Conservation (phyloP, 1,140 invertebrate species). For the Heliconius eleuchia region DNA sequence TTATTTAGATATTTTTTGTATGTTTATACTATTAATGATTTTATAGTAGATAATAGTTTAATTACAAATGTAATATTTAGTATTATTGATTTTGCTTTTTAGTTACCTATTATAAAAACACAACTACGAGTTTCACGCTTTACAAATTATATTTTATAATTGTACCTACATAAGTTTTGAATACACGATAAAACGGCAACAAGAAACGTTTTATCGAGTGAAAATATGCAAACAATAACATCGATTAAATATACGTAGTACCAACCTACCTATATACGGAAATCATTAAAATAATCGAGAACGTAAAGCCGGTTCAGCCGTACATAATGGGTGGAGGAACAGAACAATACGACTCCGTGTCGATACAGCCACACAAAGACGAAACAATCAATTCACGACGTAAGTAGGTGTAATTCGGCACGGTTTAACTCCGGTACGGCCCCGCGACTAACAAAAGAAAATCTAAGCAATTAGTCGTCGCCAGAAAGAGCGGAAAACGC, state of each 20-base stretch:
- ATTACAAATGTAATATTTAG: neutral
- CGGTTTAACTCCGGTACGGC: constrained; percentile 66
- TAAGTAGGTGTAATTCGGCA: constrained; percentile 79
- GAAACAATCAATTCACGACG: constrained; percentile 78
- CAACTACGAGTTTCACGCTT: too few relatives aligned
- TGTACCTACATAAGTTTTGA: neutral
- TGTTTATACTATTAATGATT: neutral
- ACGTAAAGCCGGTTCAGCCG: constrained; percentile 68
- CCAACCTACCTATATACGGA: constrained; percentile 35
- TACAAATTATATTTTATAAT: too few relatives aligned
- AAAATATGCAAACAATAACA: constrained; percentile 13
- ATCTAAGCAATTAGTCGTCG: constrained; percentile 81
- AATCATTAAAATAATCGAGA: constrained; percentile 68
- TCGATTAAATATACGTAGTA: constrained; percentile 42
- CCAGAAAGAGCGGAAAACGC: constrained; percentile 80
- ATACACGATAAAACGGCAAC: neutral
- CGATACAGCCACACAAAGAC: constrained; percentile 76
- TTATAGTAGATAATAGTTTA: neutral
- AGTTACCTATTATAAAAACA: too few relatives aligned
- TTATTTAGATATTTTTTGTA: neutral
- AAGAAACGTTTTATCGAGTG: neutral
- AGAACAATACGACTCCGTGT: constrained; percentile 71
- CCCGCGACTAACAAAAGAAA: constrained; percentile 80
- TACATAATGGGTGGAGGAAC: constrained; percentile 65
- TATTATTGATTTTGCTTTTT: too few relatives aligned